Evolutionary conservation across 2,113 vertebrate genomes (phyloP), one percentile per base, ranked within the genome.

Genomic region (Percina caprodes): DNA sequence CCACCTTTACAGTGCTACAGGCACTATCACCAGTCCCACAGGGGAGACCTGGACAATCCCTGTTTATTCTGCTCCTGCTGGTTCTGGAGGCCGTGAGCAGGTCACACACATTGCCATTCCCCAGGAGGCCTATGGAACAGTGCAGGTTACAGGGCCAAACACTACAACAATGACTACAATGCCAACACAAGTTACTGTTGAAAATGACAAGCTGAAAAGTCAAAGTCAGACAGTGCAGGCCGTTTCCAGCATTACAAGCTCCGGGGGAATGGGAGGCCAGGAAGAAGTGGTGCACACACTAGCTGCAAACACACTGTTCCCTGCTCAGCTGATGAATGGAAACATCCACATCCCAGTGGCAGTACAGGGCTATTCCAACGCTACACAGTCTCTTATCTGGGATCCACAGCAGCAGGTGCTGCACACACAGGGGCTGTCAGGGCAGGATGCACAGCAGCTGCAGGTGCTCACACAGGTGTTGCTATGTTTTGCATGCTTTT

Each of bases 281-380:
- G 98, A 99, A 92, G 98, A 99, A 89, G 98, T 99, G 86, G 97
- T 99, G 92, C 98, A 99, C 93, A 98, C 98, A 0, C 96, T 94
- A 60, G 71, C 93, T 5, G 86, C 93, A 45, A 93, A 93, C 85
- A 89, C 92, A 5, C 85, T 99, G 83, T 99, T 99, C 90, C 97
- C 98, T 48, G 97, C 98, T 3, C 98, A 99, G 95, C 97, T 99
- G 87, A 99, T 99, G 98, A 99, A 99, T 89, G 98, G 98, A 85
- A 99, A 99, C 96, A 98, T 99, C 94, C 98, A 99, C 96, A 99
- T 99, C 96, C 98, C 98, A 39, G 98, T 99, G 88, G 97, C 98
- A 30, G 97, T 99, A 77, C 98, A 99, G 93, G 97, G 98, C 87
- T 97, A 98, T 0, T 96, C 99, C 83, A 97, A 98, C 7, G 93